phyloP scores from a whole-genome alignment of 2,888 invertebrate species.

The Uropetala carovei region DNA sequence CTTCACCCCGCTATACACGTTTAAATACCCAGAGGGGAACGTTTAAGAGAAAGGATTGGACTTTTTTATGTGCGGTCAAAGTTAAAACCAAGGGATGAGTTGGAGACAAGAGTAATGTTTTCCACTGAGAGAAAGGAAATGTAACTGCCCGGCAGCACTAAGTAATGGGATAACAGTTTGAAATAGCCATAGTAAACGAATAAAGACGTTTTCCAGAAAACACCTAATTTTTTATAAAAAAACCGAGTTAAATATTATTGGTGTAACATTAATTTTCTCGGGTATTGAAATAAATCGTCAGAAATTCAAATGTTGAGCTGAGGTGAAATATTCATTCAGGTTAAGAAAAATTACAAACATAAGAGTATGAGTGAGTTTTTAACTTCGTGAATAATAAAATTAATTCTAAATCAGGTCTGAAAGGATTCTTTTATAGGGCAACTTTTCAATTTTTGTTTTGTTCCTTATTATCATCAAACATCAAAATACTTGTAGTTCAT shows the following conservation, averaged over 20 bases:
- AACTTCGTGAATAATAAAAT: too few relatives aligned
- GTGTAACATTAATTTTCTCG: not conserved
- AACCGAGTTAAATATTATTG: not conserved
- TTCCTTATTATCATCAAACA: too few relatives aligned
- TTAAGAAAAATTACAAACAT: too few relatives aligned
- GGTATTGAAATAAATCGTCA: too few relatives aligned
- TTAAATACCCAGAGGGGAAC: conserved; percentile 14
- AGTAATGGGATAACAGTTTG: not conserved
- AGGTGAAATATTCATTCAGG: too few relatives aligned
- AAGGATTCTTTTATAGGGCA: too few relatives aligned
- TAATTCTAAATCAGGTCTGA: too few relatives aligned
- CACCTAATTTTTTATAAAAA: not conserved
- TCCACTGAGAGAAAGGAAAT: not conserved
- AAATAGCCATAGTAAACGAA: not conserved
- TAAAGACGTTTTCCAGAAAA: not conserved
- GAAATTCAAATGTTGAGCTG: too few relatives aligned
- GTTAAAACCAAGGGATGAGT: conserved; percentile 1
- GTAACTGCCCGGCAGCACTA: not conserved
- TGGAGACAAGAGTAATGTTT: not conserved
- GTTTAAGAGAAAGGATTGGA: not conserved
- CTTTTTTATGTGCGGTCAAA: not conserved
- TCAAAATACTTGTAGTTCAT: too few relatives aligned
- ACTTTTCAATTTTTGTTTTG: too few relatives aligned
- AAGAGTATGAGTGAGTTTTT: too few relatives aligned
- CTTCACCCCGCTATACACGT: conserved; percentile 25